phyloP scores from a whole-genome alignment of 2,888 invertebrate genomes.

The Himalopsyche tibetana region DNA sequence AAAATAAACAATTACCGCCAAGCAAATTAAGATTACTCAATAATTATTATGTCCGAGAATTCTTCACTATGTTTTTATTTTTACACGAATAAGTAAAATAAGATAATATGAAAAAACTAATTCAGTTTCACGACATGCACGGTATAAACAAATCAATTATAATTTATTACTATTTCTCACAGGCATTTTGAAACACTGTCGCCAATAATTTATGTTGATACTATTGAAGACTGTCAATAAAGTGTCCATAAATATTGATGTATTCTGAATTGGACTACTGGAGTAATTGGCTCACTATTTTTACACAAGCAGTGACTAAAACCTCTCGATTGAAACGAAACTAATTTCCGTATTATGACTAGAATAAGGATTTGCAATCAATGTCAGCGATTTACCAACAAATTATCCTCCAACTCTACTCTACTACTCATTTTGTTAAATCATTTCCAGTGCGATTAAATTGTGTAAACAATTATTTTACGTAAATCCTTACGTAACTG shows the following conservation, averaged over 20 bases:
- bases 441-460: too few species aligned
- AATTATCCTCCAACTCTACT: background rate
- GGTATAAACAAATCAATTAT: background rate
- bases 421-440: too few species aligned
- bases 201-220: background rate
- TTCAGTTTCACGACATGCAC: background rate
- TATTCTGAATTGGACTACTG: slow-evolving; percentile 26
- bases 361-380: background rate
- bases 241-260: background rate
- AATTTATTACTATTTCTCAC: background rate
- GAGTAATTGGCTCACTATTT: background rate
- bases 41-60: slow-evolving; percentile 20
- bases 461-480: too few species aligned
- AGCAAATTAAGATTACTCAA: slow-evolving; percentile 14
- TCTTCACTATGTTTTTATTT: background rate
- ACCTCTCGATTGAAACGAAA: background rate
- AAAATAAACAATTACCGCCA: slow-evolving; percentile 13
- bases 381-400: background rate
- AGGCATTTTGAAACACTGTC: background rate
- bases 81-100: background rate
- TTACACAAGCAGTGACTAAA: slow-evolving; percentile 4
- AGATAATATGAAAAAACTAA: background rate
- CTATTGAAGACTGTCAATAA: background rate
- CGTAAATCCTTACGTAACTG: too few species aligned
- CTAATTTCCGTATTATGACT: background rate